Percentiles rank a stretch among this genome's conserved stretches.
Conservation (phyloP, 2,888 invertebrate genomes). For the Monoplex corrugatus region DNA sequence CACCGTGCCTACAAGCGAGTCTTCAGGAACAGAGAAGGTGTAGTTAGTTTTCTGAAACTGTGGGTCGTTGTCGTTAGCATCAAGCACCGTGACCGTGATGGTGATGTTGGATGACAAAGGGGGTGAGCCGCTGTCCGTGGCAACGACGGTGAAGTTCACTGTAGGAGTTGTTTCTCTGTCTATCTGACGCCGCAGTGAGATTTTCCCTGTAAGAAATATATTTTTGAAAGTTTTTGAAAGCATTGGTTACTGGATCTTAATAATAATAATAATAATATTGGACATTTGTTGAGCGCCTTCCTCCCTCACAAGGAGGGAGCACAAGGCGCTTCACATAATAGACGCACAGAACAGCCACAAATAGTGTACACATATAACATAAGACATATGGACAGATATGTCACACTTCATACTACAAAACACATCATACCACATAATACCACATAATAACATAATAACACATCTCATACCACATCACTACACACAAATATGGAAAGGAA, state of each 20-base stretch:
- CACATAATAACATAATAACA: conserved; percentile 25
- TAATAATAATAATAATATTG: too few species aligned
- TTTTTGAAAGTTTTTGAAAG: too few species aligned
- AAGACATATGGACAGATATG: too few species aligned
- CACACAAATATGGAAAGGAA: conserved; percentile 9
- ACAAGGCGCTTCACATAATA: too few species aligned
- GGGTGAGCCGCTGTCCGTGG: conserved; percentile 70
- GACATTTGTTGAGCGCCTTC: too few species aligned
- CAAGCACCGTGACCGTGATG: conserved; percentile 87
- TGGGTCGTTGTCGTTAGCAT: conserved; percentile 91
- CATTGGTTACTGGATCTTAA: too few species aligned
- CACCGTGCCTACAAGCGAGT: conserved; percentile 75
- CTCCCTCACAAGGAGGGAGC: too few species aligned
- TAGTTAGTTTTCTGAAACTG: conserved; percentile 82
- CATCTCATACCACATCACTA: not conserved
- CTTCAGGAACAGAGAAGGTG: conserved; percentile 64
- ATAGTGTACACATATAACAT: too few species aligned
- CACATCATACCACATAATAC: too few species aligned
- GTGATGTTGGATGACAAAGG: conserved; percentile 83
- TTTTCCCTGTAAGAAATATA: conserved; percentile 65
- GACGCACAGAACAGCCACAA: too few species aligned
- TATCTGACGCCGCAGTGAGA: conserved; percentile 84
- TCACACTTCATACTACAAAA: too few species aligned
- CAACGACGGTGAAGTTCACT: conserved; percentile 66
- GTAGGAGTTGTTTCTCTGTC: conserved; percentile 80